Conservation (phyloP, 2,113 vertebrate genomes). For the Hemiscyllium ocellatum region DNA sequence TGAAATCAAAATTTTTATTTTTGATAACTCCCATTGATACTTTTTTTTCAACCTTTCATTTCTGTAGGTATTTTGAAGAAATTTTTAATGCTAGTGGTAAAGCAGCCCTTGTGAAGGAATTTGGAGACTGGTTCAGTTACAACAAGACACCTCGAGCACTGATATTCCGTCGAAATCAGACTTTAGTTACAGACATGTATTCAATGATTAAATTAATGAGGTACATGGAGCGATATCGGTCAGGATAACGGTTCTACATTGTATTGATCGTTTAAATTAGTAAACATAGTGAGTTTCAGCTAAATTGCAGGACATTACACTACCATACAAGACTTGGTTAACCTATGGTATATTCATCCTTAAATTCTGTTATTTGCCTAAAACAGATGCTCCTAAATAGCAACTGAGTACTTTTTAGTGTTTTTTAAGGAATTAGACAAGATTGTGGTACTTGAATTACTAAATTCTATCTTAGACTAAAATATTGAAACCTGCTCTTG, state of each 20-base stretch:
- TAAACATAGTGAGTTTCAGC: background rate
- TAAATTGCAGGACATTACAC: background rate
- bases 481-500: background rate
- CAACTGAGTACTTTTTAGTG: background rate
- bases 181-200: constrained; percentile 64
- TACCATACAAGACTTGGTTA: background rate
- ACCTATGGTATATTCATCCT: background rate
- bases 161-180: constrained; percentile 84
- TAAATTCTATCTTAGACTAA: background rate
- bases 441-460: background rate
- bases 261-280: background rate
- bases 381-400: background rate
- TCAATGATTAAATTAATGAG: constrained; percentile 90
- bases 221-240: constrained; percentile 48
- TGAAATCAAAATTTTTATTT: background rate
- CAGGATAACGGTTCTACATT: background rate
- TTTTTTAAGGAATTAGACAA: background rate
- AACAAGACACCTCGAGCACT: constrained; percentile 75
- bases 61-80: constrained; percentile 66
- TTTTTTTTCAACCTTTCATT: background rate
- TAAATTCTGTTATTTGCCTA: background rate
- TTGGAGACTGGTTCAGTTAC: constrained; percentile 82
- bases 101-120: constrained; percentile 69
- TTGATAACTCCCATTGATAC: background rate
- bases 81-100: constrained; percentile 81